Evolutionary conservation across 2,797 vertebrate species (phyloP).

Genomic region (Mus minutoides): DNA sequence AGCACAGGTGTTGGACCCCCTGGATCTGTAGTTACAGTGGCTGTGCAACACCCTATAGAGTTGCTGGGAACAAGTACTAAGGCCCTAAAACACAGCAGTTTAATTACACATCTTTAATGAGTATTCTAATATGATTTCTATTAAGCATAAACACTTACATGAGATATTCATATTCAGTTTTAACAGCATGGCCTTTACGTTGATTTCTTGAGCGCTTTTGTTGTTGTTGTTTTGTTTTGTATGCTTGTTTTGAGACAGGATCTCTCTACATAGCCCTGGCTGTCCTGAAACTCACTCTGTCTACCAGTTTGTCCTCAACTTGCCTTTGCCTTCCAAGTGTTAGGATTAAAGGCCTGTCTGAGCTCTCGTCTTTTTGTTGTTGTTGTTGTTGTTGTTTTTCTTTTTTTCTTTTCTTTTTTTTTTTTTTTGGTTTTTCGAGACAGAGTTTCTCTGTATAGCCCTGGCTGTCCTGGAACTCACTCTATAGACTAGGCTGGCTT

Average conservation of each 20-base stretch:
- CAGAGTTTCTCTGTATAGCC: too few species aligned
- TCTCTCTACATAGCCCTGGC: background rate
- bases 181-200: background rate
- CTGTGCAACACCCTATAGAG: too few species aligned
- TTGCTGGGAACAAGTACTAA: background rate
- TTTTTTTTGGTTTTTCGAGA: too few species aligned
- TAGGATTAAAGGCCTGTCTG: background rate
- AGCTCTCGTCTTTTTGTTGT: too few species aligned
- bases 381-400: too few species aligned
- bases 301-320: background rate
- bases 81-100: slow-evolving; percentile 8
- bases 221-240: background rate
- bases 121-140: slow-evolving; percentile 8
- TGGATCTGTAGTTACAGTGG: background rate
- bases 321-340: background rate
- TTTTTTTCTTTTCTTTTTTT: too few species aligned
- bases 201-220: slow-evolving; percentile 3
- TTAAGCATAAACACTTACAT: slow-evolving; percentile 23
- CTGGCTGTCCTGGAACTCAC: background rate
- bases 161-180: slow-evolving; percentile 24
- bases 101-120: background rate
- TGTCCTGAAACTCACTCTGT: background rate
- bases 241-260: background rate
- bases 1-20: background rate
- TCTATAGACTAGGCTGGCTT: background rate